A percentile compares a stretch with the other conserved stretches of the same genome.
Evolutionary conservation across 2,888 invertebrate genomes (phyloP).

Genomic region (Drosophila macrospina): DNA sequence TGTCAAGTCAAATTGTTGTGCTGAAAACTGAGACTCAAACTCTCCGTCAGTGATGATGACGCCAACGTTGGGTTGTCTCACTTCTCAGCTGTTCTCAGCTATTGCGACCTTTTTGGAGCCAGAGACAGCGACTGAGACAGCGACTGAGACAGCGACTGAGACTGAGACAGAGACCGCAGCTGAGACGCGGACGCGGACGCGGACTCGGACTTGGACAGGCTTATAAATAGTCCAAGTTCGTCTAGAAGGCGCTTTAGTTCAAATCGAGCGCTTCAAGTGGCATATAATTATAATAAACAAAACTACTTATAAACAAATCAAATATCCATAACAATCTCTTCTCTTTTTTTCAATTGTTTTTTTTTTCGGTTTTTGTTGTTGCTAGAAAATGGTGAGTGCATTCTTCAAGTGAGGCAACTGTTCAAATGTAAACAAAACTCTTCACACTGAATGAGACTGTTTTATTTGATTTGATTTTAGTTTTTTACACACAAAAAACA

Average conservation of each 20-base stretch:
- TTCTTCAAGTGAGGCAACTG: slow-evolving; percentile 33
- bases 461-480: slow-evolving; percentile 14
- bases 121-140: neutral
- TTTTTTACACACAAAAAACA: slow-evolving; percentile 56
- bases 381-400: slow-evolving; percentile 56
- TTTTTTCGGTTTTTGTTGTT: slow-evolving; percentile 18
- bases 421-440: slow-evolving; percentile 42
- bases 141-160: neutral
- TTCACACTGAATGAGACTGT: slow-evolving; percentile 31
- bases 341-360: slow-evolving; percentile 24
- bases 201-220: slow-evolving; percentile 38
- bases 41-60: slow-evolving; percentile 58
- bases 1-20: slow-evolving; percentile 64
- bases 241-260: slow-evolving; percentile 73
- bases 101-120: slow-evolving; percentile 54
- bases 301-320: slow-evolving; percentile 14
- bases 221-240: slow-evolving; percentile 72
- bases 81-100: slow-evolving; percentile 70
- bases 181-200: slow-evolving; percentile 13
- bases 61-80: slow-evolving; percentile 61
- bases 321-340: neutral
- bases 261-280: slow-evolving; percentile 61
- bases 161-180: neutral
- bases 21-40: slow-evolving; percentile 31
- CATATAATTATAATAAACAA: slow-evolving; percentile 30